A percentile compares a stretch with the other conserved stretches of the same genome.
phyloP scores from a whole-genome alignment of 2,888 invertebrate species.

The Dynastes tityus region DNA sequence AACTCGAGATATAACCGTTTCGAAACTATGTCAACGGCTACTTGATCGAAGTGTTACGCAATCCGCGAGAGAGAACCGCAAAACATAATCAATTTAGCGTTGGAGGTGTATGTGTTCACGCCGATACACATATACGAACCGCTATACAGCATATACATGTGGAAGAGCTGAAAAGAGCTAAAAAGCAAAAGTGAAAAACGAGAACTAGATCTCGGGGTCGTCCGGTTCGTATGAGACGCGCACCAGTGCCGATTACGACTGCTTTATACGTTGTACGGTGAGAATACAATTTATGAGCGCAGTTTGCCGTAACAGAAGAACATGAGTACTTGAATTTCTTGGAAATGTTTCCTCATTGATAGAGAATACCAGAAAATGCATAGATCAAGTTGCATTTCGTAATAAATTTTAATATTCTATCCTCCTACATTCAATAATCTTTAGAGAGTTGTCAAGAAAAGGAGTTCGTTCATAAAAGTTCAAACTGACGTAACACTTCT shows the following conservation, averaged over 20 bases:
- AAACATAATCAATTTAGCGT: constrained; percentile 1
- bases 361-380: too few species aligned
- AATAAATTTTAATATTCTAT: too few species aligned
- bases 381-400: too few species aligned
- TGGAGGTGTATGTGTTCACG: background rate
- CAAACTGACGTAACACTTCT: too few species aligned
- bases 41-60: constrained; percentile 14
- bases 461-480: too few species aligned
- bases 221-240: constrained; percentile 4
- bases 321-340: too few species aligned
- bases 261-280: background rate
- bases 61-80: background rate
- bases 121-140: background rate
- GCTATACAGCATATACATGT: background rate
- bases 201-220: constrained; percentile 42
- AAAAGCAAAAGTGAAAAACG: constrained; percentile 33
- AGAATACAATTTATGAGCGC: too few species aligned
- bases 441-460: too few species aligned
- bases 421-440: too few species aligned
- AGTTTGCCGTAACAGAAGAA: too few species aligned
- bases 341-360: too few species aligned
- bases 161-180: background rate
- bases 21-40: constrained; percentile 34
- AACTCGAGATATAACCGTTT: background rate
- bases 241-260: background rate